phyloP scores from a whole-genome alignment of 2,113 vertebrate species.

The Callorhinus ursinus region DNA sequence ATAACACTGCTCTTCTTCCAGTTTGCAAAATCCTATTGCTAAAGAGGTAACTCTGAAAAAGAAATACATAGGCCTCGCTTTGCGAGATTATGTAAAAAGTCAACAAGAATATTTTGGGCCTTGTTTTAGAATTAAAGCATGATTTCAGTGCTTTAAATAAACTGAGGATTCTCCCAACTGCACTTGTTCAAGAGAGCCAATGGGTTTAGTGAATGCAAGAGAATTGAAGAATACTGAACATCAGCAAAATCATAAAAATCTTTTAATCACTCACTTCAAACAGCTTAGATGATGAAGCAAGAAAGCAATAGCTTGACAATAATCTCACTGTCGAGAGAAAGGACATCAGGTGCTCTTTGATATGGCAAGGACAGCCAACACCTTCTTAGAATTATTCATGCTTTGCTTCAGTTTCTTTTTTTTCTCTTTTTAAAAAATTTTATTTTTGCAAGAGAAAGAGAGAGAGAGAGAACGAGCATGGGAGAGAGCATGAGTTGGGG shows the following conservation, averaged over 20 bases:
- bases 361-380: not conserved
- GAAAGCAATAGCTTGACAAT: not conserved
- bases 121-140: not conserved
- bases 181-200: not conserved
- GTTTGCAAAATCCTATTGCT: not conserved
- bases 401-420: not conserved
- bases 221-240: not conserved
- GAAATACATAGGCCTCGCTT: not conserved
- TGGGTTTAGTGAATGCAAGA: not conserved
- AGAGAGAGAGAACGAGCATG: too few relatives aligned
- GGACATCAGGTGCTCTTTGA: not conserved
- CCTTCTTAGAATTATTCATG: not conserved
- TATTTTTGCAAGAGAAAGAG: too few relatives aligned
- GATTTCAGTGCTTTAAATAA: not conserved
- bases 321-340: not conserved
- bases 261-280: not conserved
- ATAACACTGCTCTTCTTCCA: not conserved
- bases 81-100: not conserved
- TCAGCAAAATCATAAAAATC: not conserved
- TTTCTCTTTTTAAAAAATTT: not conserved
- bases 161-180: not conserved
- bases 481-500: too few relatives aligned
- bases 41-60: not conserved
- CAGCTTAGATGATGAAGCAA: not conserved
- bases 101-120: not conserved